Percentiles rank a stretch among this genome's conserved stretches.
Conservation (phyloP, 2,797 vertebrate genomes). For the Heliangelus exortis region DNA sequence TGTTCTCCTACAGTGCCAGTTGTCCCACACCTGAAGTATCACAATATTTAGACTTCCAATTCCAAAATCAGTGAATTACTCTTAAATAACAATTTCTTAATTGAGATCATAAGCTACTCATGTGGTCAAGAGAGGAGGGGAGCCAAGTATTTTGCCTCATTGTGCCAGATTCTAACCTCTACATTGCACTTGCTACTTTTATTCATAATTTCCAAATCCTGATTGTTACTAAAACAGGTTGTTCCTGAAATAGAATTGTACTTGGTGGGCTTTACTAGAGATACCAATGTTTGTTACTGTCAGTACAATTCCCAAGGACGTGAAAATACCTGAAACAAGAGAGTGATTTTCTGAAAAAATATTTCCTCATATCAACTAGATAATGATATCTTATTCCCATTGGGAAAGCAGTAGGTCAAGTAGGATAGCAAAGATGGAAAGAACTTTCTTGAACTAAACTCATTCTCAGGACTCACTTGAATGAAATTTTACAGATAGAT, state of each 20-base stretch:
- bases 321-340: neutral
- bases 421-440: neutral
- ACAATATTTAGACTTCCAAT: neutral
- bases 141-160: neutral
- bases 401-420: neutral
- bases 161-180: neutral
- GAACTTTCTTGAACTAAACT: neutral
- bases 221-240: neutral
- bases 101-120: neutral
- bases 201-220: neutral
- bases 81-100: neutral
- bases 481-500: neutral
- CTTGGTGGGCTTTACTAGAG: neutral
- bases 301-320: neutral
- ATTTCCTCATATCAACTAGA: neutral
- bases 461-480: neutral
- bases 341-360: neutral
- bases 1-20: neutral
- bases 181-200: neutral
- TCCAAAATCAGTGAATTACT: neutral
- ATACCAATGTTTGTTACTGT: neutral
- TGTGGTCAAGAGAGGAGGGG: neutral
- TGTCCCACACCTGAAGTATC: neutral
- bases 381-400: neutral
- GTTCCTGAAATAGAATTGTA: neutral